Evolutionary conservation across 1,140 invertebrate species (phyloP).

Genomic region (Drosophila ananassae): DNA sequence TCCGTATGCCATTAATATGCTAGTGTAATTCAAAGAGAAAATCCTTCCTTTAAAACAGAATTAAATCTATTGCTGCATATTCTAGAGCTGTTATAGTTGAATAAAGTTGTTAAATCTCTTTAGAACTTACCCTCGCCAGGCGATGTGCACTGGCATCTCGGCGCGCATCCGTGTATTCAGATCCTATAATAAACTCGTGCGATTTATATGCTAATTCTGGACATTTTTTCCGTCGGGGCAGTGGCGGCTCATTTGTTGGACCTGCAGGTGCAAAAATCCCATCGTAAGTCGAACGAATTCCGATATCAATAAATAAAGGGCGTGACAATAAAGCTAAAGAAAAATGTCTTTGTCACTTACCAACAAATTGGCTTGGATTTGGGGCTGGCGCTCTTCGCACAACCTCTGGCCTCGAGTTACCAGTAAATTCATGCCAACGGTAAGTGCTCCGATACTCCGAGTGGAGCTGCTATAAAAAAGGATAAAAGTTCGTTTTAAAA

Average conservation of each 20-base stretch:
- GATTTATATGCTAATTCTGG: conserved; percentile 93
- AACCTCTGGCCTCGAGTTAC: conserved; percentile 87
- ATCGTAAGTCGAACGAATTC: conserved; percentile 14
- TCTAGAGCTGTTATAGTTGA: no score
- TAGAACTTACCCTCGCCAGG: conserved; percentile 73
- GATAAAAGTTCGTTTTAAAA: conserved; percentile 2
- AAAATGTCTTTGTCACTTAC: conserved; percentile 62
- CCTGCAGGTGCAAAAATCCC: conserved; percentile 42
- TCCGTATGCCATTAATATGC: no score
- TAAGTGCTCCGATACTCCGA: conserved; percentile 96
- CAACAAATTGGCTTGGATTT: conserved; percentile 85
- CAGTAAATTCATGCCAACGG: conserved; percentile 95
- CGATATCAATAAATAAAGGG: conserved; percentile 40
- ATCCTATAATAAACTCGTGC: conserved; percentile 90
- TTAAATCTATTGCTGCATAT: no score
- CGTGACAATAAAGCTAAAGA: conserved; percentile 18
- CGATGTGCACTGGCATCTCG: conserved; percentile 76
- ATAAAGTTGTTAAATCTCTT: no score
- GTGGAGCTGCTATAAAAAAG: conserved; percentile 90
- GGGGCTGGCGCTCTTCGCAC: conserved; percentile 86
- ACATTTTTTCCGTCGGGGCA: conserved; percentile 93
- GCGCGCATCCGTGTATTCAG: conserved; percentile 83
- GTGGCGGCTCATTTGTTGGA: conserved; percentile 89
- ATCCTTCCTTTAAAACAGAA: no score
- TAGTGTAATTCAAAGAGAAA: no score